Base-by-base conservation (phyloP, 2,797 vertebrate genomes). In the Chelmon rostratus region DNA sequence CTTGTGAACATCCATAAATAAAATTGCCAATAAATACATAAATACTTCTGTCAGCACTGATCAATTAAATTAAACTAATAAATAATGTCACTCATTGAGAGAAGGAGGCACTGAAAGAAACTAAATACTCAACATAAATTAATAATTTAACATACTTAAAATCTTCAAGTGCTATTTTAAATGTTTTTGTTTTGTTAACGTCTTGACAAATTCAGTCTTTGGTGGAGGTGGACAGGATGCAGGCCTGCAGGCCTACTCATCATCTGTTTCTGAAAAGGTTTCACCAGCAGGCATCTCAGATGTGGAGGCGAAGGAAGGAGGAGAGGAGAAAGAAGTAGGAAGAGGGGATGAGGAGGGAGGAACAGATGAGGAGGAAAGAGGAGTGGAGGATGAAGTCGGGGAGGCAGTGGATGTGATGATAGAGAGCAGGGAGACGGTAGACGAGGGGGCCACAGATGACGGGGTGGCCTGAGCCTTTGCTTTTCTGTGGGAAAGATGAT, bases 401-500 rank as follows among this genome's bases (percentile, higher is more conserved):
- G 81, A 82, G 74, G 71, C 21, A 0, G 77, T 64, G 52, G 86
- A 82, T 8, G 81, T 83, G 44, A 89, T 75, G 76, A 86, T 57
- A 83, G 85, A 86, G 63, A 87, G 83, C 53, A 87, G 89, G 49
- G 80, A 81, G 59, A 35, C 42, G 0, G 67, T 3, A 12, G 83
- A 25, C 0, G 8, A 19, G 12, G 44, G 12, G 23, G 18, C 8
- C 13, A 5, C 33, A 54, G 70, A 6, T 0, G 31, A 11, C 21
- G 8, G 0, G 0, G 10, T 11, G 3, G 65, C 1, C 37, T 1
- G 8, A 31, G 31, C 8, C 25, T 59, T 78, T n/a, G 44, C 49
- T 16, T 35, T 1, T 40, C 86, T 91, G 73, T 6, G 9, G 35
- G 6, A 13, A 61, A 8, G 21, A 49, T 2, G 16, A 49, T 0